Base-by-base conservation (phyloP, 2,888 invertebrate species). In the Diaperis boleti region DNA sequence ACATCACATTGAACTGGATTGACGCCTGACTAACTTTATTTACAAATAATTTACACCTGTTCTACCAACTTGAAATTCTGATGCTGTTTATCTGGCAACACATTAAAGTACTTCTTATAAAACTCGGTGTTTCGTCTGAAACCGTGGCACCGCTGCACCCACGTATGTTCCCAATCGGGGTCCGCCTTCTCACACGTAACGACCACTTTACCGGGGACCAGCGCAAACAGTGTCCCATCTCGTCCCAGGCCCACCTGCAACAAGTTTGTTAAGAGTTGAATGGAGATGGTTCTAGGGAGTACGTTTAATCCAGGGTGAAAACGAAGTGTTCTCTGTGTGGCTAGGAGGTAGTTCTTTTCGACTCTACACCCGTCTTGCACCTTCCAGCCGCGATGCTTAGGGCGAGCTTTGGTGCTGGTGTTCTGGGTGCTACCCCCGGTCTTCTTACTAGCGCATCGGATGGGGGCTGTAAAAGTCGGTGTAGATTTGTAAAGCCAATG, bases 221-320 rank as follows among this genome's bases (percentile, higher is more conserved):
- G 83, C 0, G 96, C 95, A 82, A 87, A 92, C 1, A 97, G 79
- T 0, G 92, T 92, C 0, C 91, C 91, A 76, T 94, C 90, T 52
- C 84, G 85, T 1, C 92, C 92, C 70, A 94, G 86, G 0, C 93
- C 93, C 71, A 95, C 95, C 95, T 95, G n/a, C n/a, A n/a, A 78
- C 31, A 83, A 83, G 44, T 6, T 10, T 15, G 8, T 7, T 39
- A 39, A 20, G 15, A 18, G 2, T 6, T 42, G 14, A 42, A 6
- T 42, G 18, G 6, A 47, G 17, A n/a, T n/a, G n/a, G n/a, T n/a
- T n/a, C n/a, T n/a, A n/a, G n/a, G n/a, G n/a, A 11, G 80, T 81
- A 92, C 93, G 83, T 92, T 89, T 55, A 92, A 79, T 6, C 93
- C 93, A 4, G 94, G 92, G 81, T 92, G 93, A 77, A 92, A 94